Evolutionary conservation across 2,797 vertebrate species (phyloP), one percentile per base, ranked within the genome.

Genomic region (Alectoris magna): DNA sequence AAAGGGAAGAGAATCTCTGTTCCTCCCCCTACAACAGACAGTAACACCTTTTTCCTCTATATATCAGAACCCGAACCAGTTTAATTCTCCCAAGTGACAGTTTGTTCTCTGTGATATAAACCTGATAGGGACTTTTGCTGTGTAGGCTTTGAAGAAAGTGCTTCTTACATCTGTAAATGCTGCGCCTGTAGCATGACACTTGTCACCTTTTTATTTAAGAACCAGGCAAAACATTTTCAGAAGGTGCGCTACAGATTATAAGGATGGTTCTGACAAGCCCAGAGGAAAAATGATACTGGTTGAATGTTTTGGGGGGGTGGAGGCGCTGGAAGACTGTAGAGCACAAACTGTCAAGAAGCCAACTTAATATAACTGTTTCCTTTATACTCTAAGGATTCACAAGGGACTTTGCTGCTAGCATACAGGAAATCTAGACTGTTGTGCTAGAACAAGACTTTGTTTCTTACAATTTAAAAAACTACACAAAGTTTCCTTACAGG

Each of bases 371-470:
- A 93, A 96, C 87, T 43, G 88, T 92, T 98, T 97, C 96, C 97
- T 98, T 96, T 97, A 94, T 90, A 78, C 94, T 71, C 66, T 59
- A 72, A 91, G 95, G 95, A 94, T 89, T 96, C 97, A 93, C 94
- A 69, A 76, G 96, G 95, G 96, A 97, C 78, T 91, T 90, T 49
- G 78, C 74, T 91, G 83, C 96, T 90, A 96, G 97, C 92, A 95
- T 91, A 96, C 96, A 98, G 98, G 98, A 98, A 98, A 97, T 86
- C 84, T 95, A 94, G 85, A 55, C 85, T 95, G 78, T 92, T 94
- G 78, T 87, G 90, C 44, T 79, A 77, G 87, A 96, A 96, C 66
- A 92, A 94, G 88, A 95, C 86, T 90, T 79, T 90, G 83, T 92
- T 97, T 97, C 92, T 92, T 94, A 94, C 82, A 75, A 88, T 87